Base-by-base conservation (phyloP, 2,797 vertebrate genomes). In the Arremon brunneinucha region DNA sequence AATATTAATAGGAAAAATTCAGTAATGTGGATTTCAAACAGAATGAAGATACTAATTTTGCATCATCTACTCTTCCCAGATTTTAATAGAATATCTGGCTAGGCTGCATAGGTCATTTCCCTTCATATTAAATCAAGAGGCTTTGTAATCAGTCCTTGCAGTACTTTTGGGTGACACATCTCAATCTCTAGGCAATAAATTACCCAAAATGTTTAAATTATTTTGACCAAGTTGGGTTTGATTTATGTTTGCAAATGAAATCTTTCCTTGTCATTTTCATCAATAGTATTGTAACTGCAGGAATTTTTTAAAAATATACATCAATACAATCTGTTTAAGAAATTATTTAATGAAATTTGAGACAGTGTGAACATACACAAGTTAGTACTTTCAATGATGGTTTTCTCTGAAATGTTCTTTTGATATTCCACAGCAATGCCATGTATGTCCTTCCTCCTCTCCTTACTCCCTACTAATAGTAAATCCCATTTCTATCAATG, bases 1-100 rank as follows among this genome's bases (percentile, higher is more conserved):
- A 87, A 93, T 95, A 95, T 91, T 96, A 92, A 94, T 94, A 56
- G 49, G 69, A 62, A 81, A 62, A 77, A 72, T n/a, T 23, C 74
- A 64, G 56, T 85, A 60, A 79, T 43, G 57, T 82, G 49, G 49
- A 86, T 96, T 87, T 92, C 69, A 39, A 76, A 90, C 1, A 1
- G 44, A 91, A n/a, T 69, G 26, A 89, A 87, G 46, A 68, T 83
- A 80, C 87, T 95, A 26, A 63, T 78, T 80, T 88, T 94, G 70
- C 50, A 35, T 74, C 62, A 35, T 63, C 76, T 89, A 3, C 63
- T 91, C 50, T 82, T 81, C 28, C 24, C 87, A 64, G 79, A 89
- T 93, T 95, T 91, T 93, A 94, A 87, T 87, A 63, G 84, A 95
- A 56, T 87, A 56, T 79, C 55, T 91, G 62, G 7, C 83, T 89